These are phyloP conservation scores for Noctua janthe DNA, from an alignment of 2,888 invertebrate genomes.

Conservation along the genomic window DNA sequence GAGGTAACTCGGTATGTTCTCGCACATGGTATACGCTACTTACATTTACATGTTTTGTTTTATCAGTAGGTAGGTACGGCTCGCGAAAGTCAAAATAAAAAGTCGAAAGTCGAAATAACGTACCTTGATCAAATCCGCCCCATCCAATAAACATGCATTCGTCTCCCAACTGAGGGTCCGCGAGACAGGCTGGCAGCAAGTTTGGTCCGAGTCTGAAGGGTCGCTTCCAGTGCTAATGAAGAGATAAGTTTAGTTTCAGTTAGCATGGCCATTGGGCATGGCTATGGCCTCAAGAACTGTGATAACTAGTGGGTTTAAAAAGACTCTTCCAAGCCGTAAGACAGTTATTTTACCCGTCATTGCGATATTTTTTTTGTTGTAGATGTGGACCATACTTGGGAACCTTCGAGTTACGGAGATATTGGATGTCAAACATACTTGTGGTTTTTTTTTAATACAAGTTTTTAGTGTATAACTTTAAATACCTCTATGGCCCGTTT, in stretches of 20 bases:
- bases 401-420: too few species aligned
- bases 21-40: not conserved
- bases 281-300: not conserved
- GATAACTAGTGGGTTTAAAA: too few species aligned
- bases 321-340: too few species aligned
- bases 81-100: not conserved
- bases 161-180: constrained; percentile 74
- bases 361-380: too few species aligned
- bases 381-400: too few species aligned
- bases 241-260: not conserved
- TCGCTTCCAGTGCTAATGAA: constrained; percentile 81
- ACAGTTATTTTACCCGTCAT: too few species aligned
- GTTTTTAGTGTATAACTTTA: too few species aligned
- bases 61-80: not conserved
- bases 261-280: not conserved
- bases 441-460: too few species aligned
- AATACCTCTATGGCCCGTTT: too few species aligned
- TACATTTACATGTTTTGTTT: not conserved
- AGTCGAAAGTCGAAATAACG: not conserved
- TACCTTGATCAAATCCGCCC: constrained; percentile 84
- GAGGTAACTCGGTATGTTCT: not conserved
- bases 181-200: constrained; percentile 83
- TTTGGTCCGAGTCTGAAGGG: constrained; percentile 76
- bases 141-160: constrained; percentile 85
- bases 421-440: too few species aligned